A percentile compares a stretch with the other conserved stretches of the same genome.
phyloP scores from a whole-genome alignment of 2,888 invertebrate species.

The Tetranychus piercei region DNA sequence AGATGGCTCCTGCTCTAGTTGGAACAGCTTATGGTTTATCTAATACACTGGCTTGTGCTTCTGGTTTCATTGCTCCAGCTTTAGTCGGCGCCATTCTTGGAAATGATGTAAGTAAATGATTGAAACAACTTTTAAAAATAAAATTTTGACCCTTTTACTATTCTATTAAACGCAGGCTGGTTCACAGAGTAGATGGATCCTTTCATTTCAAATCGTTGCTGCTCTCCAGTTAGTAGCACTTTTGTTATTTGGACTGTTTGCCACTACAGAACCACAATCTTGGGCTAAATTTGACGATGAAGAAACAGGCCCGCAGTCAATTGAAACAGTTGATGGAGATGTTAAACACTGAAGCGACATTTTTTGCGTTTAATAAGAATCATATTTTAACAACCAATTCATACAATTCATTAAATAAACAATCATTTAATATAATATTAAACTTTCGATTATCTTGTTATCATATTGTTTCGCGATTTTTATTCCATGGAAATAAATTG shows the following conservation, averaged over 20 bases:
- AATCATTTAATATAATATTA: no score
- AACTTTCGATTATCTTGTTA: no score
- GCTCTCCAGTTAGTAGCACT: conserved; percentile 11
- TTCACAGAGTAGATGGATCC: conserved; percentile 13
- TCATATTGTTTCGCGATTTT: no score
- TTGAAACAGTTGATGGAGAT: no score
- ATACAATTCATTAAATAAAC: no score
- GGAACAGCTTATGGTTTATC: conserved; percentile 17
- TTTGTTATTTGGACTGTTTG: conserved; percentile 13
- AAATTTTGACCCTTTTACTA: background rate
- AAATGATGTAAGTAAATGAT: background rate
- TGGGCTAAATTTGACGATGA: conserved; percentile 13
- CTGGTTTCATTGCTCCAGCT: conserved; percentile 18
- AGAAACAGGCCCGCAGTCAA: background rate
- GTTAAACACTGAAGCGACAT: no score
- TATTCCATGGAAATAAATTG: no score
- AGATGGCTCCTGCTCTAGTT: conserved; percentile 17
- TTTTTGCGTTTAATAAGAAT: no score
- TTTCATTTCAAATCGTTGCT: conserved; percentile 12
- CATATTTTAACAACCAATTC: no score
- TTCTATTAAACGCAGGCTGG: background rate
- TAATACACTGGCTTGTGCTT: conserved; percentile 8
- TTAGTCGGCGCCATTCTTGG: conserved; percentile 18
- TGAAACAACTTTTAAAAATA: background rate
- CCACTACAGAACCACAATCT: conserved; percentile 13